Conservation (phyloP, 2,113 vertebrate species). For the Camelus dromedarius region DNA sequence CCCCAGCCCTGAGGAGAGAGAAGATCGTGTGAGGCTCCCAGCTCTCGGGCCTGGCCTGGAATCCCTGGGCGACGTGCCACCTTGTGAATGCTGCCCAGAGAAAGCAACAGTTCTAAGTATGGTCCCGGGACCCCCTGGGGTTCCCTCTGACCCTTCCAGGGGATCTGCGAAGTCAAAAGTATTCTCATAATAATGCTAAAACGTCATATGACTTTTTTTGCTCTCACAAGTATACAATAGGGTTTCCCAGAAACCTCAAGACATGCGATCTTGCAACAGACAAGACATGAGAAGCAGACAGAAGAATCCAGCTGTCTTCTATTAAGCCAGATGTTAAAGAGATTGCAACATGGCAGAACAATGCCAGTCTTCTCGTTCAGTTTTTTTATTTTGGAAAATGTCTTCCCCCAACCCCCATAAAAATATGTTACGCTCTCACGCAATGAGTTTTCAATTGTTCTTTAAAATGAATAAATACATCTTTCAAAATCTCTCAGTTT, state of each 20-base stretch:
- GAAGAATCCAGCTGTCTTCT: background rate
- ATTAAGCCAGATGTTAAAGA: background rate
- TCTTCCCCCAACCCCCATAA: background rate
- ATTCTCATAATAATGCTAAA: background rate
- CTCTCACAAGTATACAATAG: background rate
- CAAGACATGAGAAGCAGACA: background rate
- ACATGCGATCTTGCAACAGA: background rate
- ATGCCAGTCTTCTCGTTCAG: background rate
- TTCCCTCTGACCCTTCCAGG: background rate
- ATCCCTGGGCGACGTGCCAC: background rate
- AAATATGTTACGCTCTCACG: background rate
- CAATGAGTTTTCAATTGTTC: background rate
- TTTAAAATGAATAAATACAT: background rate
- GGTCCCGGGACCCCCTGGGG: background rate
- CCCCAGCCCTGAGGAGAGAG: conserved; percentile 41
- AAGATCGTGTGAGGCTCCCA: background rate
- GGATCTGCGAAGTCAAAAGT: background rate
- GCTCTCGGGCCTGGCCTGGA: background rate
- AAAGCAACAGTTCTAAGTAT: background rate
- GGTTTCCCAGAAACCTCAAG: conserved; percentile 51
- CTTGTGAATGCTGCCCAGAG: background rate
- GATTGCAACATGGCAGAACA: background rate
- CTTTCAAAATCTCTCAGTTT: background rate
- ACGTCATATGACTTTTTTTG: background rate
- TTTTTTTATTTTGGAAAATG: conserved; percentile 23